These are phyloP conservation scores for Drosophila melanocephala DNA, from an alignment of 2,888 invertebrate genomes.

Conservation along the genomic window DNA sequence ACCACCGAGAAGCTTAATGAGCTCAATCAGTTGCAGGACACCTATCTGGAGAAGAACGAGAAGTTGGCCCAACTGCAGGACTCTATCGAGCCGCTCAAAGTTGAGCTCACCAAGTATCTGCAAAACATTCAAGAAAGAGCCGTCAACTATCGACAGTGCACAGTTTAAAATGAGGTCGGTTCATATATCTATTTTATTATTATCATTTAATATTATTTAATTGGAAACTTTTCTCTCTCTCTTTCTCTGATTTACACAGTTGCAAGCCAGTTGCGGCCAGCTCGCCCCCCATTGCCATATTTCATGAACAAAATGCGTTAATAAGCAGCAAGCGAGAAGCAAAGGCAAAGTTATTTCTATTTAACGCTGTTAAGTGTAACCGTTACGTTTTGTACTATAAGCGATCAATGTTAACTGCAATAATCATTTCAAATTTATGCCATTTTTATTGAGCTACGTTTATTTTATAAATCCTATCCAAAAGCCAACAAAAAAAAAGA, in stretches of 20 bases:
- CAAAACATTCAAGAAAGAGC: conserved; percentile 88
- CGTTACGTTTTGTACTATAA: conserved; percentile 78
- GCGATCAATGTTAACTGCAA: conserved; percentile 71
- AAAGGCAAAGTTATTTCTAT: conserved; percentile 73
- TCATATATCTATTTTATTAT: background rate
- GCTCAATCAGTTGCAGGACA: conserved; percentile 87
- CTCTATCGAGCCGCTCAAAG: conserved; percentile 88
- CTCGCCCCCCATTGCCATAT: conserved; percentile 70
- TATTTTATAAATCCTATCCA: conserved; percentile 45
- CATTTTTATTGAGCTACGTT: conserved; percentile 53
- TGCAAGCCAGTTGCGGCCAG: conserved; percentile 45
- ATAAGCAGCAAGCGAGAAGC: conserved; percentile 33
- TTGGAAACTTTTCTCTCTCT: conserved; percentile 13
- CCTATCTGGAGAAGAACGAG: conserved; percentile 88
- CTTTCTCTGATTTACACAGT: conserved; percentile 25
- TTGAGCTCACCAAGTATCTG: conserved; percentile 88
- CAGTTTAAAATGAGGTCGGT: conserved; percentile 43
- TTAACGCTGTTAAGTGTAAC: conserved; percentile 75
- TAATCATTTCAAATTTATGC: conserved; percentile 74
- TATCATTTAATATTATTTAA: background rate
- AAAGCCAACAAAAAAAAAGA: conserved; percentile 12
- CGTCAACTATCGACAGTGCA: conserved; percentile 88
- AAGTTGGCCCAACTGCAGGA: conserved; percentile 87
- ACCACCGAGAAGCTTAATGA: conserved; percentile 91
- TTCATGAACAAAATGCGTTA: conserved; percentile 71